These are phyloP conservation scores for Dolomedes plantarius DNA, from an alignment of 2,888 invertebrate genomes.

Conservation along the genomic window DNA sequence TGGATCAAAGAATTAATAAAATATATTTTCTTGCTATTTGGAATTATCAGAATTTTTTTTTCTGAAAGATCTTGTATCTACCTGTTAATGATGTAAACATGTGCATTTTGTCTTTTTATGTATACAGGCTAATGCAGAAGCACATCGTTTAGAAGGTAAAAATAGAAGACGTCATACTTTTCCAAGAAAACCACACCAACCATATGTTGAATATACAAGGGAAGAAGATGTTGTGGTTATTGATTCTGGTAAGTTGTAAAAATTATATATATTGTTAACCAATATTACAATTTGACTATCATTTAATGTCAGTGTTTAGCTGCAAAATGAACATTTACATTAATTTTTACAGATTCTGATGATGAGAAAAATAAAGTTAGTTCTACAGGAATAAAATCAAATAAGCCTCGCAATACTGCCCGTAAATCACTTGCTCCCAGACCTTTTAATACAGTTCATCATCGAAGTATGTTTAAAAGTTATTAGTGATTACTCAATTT, in stretches of 20 bases:
- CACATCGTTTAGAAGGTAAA: slow-evolving; percentile 75
- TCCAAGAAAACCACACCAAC: slow-evolving; percentile 79
- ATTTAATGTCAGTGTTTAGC: too few species aligned
- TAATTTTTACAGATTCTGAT: slow-evolving; percentile 25
- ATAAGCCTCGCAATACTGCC: slow-evolving; percentile 64
- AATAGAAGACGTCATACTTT: slow-evolving; percentile 75
- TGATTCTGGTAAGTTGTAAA: slow-evolving; percentile 35
- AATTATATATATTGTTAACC: background rate
- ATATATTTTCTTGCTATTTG: too few species aligned
- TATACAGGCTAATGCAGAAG: slow-evolving; percentile 78
- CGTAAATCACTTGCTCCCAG: slow-evolving; percentile 69
- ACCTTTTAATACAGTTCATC: background rate
- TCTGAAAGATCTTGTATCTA: too few species aligned
- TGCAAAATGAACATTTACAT: background rate
- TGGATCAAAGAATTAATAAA: too few species aligned
- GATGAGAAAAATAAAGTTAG: background rate
- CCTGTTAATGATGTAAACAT: too few species aligned
- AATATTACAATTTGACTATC: too few species aligned
- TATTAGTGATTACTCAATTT: too few species aligned
- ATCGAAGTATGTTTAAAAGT: background rate
- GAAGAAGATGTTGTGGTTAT: slow-evolving; percentile 76
- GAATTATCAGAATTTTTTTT: too few species aligned
- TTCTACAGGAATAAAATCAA: background rate
- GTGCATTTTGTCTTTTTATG: too few species aligned
- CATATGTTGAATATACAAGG: slow-evolving; percentile 87